phyloP scores from a whole-genome alignment of 2,797 vertebrate species.

The Macrochelys suwanniensis region DNA sequence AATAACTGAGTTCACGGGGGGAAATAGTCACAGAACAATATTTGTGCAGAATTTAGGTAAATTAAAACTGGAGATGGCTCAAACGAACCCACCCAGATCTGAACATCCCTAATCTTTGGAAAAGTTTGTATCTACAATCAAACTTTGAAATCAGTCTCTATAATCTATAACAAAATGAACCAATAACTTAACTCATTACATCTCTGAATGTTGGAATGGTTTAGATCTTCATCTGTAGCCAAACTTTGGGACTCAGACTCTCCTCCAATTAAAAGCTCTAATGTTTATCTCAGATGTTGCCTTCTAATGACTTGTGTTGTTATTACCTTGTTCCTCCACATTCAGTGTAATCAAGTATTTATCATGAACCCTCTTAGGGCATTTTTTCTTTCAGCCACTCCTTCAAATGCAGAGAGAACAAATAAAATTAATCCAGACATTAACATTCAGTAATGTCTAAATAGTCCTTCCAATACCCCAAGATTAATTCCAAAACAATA shows the following conservation, averaged over 20 bases:
- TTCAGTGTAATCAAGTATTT: not conserved
- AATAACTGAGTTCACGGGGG: not conserved
- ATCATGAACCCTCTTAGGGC: not conserved
- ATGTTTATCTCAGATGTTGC: not conserved
- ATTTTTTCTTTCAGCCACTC: not conserved
- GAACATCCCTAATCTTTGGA: not conserved
- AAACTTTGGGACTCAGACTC: not conserved
- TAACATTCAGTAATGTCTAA: constrained; percentile 40
- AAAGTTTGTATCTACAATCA: not conserved
- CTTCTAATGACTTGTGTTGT: not conserved
- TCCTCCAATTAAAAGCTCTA: not conserved
- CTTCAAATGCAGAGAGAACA: not conserved
- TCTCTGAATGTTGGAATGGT: accelerated
- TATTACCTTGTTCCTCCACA: not conserved
- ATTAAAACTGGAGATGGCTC: accelerated
- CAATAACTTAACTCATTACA: not conserved
- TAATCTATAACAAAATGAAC: not conserved
- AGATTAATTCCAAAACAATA: constrained; percentile 60
- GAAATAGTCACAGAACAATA: not conserved
- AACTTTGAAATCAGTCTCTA: not conserved
- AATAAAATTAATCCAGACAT: constrained; percentile 46
- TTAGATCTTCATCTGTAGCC: not conserved
- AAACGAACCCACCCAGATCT: not conserved
- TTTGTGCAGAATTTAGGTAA: not conserved
- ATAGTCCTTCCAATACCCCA: constrained; percentile 14